Percentiles rank a stretch among this genome's conserved stretches.
These are phyloP conservation scores for Halictus quadricinctus DNA, from an alignment of 2,888 invertebrate genomes.

Conservation along the genomic window DNA sequence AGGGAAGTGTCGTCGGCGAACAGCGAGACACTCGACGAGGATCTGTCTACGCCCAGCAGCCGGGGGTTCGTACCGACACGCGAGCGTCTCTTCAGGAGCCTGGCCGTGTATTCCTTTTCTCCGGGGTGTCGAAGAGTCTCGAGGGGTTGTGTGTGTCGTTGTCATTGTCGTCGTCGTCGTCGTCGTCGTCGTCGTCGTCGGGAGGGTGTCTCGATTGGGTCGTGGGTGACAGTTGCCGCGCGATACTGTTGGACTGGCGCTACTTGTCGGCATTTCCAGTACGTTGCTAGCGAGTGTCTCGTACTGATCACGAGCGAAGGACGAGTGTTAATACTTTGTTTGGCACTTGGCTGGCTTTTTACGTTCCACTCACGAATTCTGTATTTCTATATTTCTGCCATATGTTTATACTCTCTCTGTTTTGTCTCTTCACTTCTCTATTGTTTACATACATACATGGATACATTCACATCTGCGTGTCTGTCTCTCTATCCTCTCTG, in stretches of 20 bases:
- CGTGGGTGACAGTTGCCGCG: conserved; percentile 21
- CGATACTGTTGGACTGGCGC: conserved; percentile 67
- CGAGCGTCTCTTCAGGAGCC: background rate
- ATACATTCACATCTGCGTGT: background rate
- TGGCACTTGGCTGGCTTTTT: conserved; percentile 64
- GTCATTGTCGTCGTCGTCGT: background rate
- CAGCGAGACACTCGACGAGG: conserved; percentile 15
- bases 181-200: conserved; percentile 8
- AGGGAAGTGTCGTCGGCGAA: conserved; percentile 18
- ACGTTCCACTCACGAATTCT: conserved; percentile 50
- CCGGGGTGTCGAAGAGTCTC: conserved; percentile 14
- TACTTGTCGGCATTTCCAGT: conserved; percentile 67
- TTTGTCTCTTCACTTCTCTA: conserved; percentile 5
- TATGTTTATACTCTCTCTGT: conserved; percentile 12
- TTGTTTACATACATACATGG: conserved; percentile 1
- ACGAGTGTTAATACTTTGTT: conserved; percentile 48
- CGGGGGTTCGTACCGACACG: background rate
- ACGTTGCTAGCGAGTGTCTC: conserved; percentile 55
- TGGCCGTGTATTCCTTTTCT: background rate
- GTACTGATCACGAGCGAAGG: conserved; percentile 49
- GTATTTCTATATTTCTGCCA: conserved; percentile 8
- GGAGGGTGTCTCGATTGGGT: conserved; percentile 28
- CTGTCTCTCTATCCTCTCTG: background rate
- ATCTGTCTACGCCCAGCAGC: conserved; percentile 18
- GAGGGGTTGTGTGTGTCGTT: conserved; percentile 16